Base-by-base conservation (phyloP, 2,888 invertebrate species). In the Caradrina kadenii region DNA sequence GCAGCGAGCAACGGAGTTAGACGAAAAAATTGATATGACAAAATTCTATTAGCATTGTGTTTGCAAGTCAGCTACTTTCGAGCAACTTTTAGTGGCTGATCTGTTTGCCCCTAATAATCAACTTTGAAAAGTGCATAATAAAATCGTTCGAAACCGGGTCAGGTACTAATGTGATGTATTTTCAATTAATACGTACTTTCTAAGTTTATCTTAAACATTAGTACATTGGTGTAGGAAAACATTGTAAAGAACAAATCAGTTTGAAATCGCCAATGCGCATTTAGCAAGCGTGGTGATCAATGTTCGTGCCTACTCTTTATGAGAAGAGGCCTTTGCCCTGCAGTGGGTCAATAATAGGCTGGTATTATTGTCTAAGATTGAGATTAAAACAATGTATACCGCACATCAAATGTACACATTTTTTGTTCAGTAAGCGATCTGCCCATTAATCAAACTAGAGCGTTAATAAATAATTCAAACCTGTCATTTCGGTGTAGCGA, bases 11-110 rank as follows among this genome's bases (percentile, higher is more conserved):
- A 76, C 48, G 67, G 53, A 78, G 76, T 63, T 59, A 17, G 7
- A 7, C 48, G 35, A 63, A 74, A 81, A 82, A 82, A 69, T 13
- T 19, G 6, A 49, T 62, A 77, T 80, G 81, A 83, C 64, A 69
- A 69, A 63, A 81, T 83, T 69, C 74, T 66, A 83, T 81, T 83
- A 73, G 81, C 77, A 77, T 81, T 62, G 5, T 19, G 22, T 50
- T 50, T 10, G n/a, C 15, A 48, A 26, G 22, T 13, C 17, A n/a
- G 50, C 35, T 31, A 54, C 48, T 26, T 7, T 19, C 56, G 10
- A 76, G 72, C 55, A 64, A 54, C 76, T 71, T 71, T 69, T 71
- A 56, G 69, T 45, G 1, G 67, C 5, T 6, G 2, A 15, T 49
- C 1, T 11, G 2, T n/a, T 15, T 10, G 19, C 0, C 19, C 8